Evolutionary conservation across 1,140 invertebrate species (phyloP).

Genomic region (Penaeus vannamei): DNA sequence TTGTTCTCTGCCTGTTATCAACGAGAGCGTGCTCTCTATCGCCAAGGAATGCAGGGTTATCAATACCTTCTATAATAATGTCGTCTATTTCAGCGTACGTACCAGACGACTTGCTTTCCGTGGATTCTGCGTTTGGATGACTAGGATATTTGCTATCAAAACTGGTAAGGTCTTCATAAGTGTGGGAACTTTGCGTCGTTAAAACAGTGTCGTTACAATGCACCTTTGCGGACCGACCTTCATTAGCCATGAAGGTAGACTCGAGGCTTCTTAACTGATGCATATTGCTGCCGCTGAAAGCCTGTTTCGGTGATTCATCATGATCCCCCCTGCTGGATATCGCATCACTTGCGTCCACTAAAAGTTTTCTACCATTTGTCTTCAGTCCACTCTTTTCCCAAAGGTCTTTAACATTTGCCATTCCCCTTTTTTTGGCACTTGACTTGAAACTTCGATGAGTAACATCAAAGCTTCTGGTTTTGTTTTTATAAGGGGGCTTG

Average conservation of each 20-base stretch:
- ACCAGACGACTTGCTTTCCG: slow-evolving; percentile 16
- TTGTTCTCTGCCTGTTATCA: background rate
- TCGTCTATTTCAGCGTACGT: slow-evolving; percentile 17
- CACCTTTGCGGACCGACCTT: too few species aligned
- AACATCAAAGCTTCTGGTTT: slow-evolving; percentile 35
- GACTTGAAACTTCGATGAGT: background rate
- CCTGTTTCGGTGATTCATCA: background rate
- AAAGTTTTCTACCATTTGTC: slow-evolving; percentile 63
- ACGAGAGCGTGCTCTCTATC: slow-evolving; percentile 35
- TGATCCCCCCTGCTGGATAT: background rate
- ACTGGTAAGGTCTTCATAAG: slow-evolving; percentile 7
- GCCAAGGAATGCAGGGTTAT: slow-evolving; percentile 56
- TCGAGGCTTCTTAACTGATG: background rate
- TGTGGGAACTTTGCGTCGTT: background rate
- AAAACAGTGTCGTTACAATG: background rate
- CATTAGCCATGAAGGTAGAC: slow-evolving; percentile 4
- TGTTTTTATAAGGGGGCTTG: slow-evolving; percentile 39
- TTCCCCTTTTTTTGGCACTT: slow-evolving; percentile 50
- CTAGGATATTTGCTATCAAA: slow-evolving; percentile 7
- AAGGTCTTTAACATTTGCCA: slow-evolving; percentile 39
- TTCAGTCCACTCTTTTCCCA: slow-evolving; percentile 65
- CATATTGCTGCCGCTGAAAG: slow-evolving; percentile 24
- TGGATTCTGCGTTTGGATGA: background rate
- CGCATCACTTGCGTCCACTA: slow-evolving; percentile 42
- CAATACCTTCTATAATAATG: slow-evolving; percentile 29